A percentile compares a stretch with the other conserved stretches of the same genome.
Conservation (phyloP, 2,113 vertebrate genomes). For the Falcunculus frontatus region DNA sequence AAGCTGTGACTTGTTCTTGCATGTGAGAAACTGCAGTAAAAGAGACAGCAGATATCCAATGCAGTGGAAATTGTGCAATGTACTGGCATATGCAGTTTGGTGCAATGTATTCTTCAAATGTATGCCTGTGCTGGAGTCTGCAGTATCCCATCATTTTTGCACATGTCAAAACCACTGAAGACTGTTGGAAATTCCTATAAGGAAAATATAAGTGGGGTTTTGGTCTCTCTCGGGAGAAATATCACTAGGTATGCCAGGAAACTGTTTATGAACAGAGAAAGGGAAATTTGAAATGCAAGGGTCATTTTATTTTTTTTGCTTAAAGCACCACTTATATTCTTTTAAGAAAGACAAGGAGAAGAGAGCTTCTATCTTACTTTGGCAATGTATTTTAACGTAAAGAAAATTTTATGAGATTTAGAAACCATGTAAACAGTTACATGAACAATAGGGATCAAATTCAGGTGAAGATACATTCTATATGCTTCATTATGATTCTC, state of each 20-base stretch:
- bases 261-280: background rate
- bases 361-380: background rate
- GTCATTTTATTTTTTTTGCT: background rate
- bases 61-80: background rate
- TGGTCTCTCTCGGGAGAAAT: background rate
- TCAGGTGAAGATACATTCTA: background rate
- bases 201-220: background rate
- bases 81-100: background rate
- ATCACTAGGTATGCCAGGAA: background rate
- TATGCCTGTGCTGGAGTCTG: background rate
- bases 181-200: background rate
- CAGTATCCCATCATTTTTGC: background rate
- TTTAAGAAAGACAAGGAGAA: background rate
- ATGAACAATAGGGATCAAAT: background rate
- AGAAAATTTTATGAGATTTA: background rate
- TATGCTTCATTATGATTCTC: background rate
- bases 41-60: background rate
- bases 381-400: background rate
- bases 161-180: background rate
- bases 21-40: background rate
- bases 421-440: background rate
- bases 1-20: background rate
- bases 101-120: background rate
- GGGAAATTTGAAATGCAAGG: background rate
- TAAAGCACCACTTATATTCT: background rate